Conservation (phyloP, 2,113 vertebrate genomes). For the Neoarius graeffei region DNA sequence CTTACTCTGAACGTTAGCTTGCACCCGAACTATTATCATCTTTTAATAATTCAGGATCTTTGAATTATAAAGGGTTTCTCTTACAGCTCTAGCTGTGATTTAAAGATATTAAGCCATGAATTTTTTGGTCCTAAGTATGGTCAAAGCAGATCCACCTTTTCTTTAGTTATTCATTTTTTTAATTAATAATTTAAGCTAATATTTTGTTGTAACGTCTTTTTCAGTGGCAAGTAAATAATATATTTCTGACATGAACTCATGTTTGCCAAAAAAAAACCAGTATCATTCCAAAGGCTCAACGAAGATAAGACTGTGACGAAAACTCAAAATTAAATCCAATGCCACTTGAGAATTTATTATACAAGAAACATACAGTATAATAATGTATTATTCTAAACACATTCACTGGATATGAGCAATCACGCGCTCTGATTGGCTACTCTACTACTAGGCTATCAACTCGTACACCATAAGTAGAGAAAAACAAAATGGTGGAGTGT, state of each 20-base stretch:
- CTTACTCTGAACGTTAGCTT: conserved; percentile 30
- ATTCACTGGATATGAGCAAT: background rate
- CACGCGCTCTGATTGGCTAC: no score
- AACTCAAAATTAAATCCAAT: background rate
- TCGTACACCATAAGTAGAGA: no score
- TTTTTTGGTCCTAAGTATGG: background rate
- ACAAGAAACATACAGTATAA: background rate
- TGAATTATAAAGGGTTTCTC: background rate
- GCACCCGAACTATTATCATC: background rate
- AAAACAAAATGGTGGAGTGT: no score
- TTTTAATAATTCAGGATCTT: background rate
- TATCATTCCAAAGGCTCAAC: background rate
- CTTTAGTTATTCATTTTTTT: background rate
- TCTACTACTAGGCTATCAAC: no score
- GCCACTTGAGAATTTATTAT: background rate
- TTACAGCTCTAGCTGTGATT: background rate
- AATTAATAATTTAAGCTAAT: background rate
- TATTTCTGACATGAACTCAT: background rate
- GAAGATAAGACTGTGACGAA: background rate
- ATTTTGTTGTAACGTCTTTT: background rate
- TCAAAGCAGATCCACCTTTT: background rate
- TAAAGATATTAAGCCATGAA: background rate
- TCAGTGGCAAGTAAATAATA: background rate
- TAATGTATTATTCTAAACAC: background rate
- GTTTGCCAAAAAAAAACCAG: background rate